Evolutionary conservation across 2,888 invertebrate genomes (phyloP).

Genomic region (Lasius platythorax): DNA sequence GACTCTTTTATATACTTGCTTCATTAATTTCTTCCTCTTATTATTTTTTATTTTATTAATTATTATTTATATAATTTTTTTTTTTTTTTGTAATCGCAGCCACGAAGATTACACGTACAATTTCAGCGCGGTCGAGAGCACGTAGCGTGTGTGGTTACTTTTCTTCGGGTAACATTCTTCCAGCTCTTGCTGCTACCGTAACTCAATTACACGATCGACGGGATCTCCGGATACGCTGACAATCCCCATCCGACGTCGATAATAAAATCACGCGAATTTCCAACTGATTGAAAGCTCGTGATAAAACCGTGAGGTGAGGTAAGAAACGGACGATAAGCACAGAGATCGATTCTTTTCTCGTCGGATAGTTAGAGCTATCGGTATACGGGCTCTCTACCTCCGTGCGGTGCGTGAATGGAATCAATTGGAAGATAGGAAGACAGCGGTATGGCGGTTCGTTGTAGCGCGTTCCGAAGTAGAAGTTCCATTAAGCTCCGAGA

Average conservation of each 20-base stretch:
- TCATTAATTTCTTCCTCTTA: not conserved
- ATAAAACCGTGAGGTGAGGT: conserved; percentile 19
- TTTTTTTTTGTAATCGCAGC: not conserved
- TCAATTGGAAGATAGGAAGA: conserved; percentile 67
- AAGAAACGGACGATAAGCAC: conserved; percentile 51
- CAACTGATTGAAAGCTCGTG: conserved; percentile 21
- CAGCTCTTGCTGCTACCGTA: not conserved
- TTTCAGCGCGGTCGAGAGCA: not conserved
- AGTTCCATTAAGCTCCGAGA: conserved; percentile 68
- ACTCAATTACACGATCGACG: conserved; percentile 17
- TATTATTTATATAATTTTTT: not conserved
- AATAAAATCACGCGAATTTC: conserved; percentile 38
- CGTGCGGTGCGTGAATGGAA: conserved; percentile 70
- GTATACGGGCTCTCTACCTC: conserved; percentile 45
- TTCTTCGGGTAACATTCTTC: not conserved
- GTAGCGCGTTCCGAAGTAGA: conserved; percentile 55
- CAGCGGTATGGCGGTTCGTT: conserved; percentile 31
- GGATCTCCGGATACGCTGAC: conserved; percentile 7
- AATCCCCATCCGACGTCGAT: conserved; percentile 11
- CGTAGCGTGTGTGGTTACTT: not conserved
- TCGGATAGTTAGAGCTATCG: conserved; percentile 56
- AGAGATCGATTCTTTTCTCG: conserved; percentile 59
- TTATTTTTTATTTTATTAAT: not conserved
- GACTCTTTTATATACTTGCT: not conserved
- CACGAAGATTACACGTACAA: not conserved